phyloP scores from a whole-genome alignment of 1,140 invertebrate genomes.

The Cecropterus lyciades region DNA sequence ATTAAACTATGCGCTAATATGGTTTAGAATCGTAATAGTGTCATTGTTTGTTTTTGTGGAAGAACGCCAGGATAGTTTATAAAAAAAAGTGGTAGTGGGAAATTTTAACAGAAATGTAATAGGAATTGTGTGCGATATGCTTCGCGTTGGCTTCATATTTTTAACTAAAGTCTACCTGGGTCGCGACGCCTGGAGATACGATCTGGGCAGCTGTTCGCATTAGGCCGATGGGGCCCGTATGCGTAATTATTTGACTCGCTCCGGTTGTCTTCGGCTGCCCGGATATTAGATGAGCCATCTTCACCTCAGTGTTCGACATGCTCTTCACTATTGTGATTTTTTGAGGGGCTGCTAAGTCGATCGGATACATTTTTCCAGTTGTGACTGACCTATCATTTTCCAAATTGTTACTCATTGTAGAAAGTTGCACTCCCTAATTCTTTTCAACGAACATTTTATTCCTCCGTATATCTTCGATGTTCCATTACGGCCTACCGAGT shows the following conservation, averaged over 20 bases:
- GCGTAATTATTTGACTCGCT: constrained; percentile 63
- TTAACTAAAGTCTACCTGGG: constrained; percentile 56
- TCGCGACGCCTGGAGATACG: constrained; percentile 65
- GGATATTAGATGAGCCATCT: constrained; percentile 75
- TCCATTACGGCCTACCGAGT: constrained; percentile 33
- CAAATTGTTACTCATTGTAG: constrained; percentile 73
- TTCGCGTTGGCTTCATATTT: not conserved
- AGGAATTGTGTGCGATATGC: constrained; percentile 8
- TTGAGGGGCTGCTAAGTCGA: constrained; percentile 80
- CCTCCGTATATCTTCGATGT: constrained; percentile 12
- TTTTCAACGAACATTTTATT: constrained; percentile 27
- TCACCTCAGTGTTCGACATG: constrained; percentile 72
- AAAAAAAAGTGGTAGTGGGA: not conserved
- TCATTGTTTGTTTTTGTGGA: not conserved
- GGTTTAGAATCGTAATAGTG: not conserved
- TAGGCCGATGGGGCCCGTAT: constrained; percentile 60
- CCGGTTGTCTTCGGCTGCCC: constrained; percentile 65
- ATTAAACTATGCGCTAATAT: too few species aligned
- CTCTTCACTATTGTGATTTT: constrained; percentile 82
- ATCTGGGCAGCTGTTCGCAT: constrained; percentile 76
- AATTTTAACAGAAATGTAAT: constrained; percentile 30
- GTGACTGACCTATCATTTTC: constrained; percentile 74
- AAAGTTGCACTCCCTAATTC: constrained; percentile 18
- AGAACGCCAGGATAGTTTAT: not conserved
- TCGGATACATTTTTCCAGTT: constrained; percentile 80